phyloP scores from a whole-genome alignment of 2,797 vertebrate species.

The Scomberomorus guttatus region DNA sequence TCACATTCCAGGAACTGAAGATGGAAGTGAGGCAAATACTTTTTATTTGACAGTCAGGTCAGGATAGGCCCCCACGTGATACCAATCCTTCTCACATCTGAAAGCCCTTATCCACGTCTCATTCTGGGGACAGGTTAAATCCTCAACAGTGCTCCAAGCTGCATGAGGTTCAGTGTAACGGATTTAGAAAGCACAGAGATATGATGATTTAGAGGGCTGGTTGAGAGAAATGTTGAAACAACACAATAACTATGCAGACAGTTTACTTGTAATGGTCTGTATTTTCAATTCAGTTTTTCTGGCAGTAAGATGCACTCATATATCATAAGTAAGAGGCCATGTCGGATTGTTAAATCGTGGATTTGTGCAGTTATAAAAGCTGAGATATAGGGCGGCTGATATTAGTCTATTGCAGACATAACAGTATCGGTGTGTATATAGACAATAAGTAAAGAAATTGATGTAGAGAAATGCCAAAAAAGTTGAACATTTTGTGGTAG shows the following conservation, averaged over 20 bases:
- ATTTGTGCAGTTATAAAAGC: too few relatives aligned
- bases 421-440: too few relatives aligned
- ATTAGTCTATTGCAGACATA: too few relatives aligned
- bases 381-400: too few relatives aligned
- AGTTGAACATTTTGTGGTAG: not conserved
- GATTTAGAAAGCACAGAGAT: constrained; percentile 19
- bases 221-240: not conserved
- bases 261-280: not conserved
- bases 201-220: constrained; percentile 3
- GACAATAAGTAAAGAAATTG: too few relatives aligned
- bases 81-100: constrained; percentile 72
- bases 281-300: not conserved
- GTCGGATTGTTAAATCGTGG: too few relatives aligned
- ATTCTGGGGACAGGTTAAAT: constrained; percentile 55
- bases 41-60: constrained; percentile 59
- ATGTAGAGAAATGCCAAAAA: not conserved
- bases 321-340: too few relatives aligned
- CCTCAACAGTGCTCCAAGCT: constrained; percentile 30
- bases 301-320: too few relatives aligned
- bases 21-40: constrained; percentile 34
- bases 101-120: constrained; percentile 68
- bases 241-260: not conserved
- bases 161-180: constrained; percentile 32
- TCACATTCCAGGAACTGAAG: constrained; percentile 52
- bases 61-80: constrained; percentile 56